Conservation (phyloP, 1,140 invertebrate species). For the Aphis craccivora region DNA sequence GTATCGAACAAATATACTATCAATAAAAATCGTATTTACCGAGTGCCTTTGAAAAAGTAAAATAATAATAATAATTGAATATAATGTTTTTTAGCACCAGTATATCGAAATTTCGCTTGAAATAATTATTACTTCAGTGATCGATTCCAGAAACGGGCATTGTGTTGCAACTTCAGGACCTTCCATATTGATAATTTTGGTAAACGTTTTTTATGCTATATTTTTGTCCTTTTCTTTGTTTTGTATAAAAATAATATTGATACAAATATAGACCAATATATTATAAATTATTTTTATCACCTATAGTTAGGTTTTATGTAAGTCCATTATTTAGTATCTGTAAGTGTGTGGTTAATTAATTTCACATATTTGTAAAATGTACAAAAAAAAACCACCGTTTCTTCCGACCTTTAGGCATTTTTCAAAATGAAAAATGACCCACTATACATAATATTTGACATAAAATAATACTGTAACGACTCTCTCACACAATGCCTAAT, state of each 20-base stretch:
- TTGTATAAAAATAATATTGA: background rate
- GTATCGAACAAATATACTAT: no score
- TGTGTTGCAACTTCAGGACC: background rate
- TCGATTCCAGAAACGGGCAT: background rate
- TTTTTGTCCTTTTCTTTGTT: background rate
- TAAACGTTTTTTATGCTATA: background rate
- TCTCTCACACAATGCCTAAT: background rate
- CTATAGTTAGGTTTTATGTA: constrained; percentile 3
- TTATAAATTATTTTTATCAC: background rate
- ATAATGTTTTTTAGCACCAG: background rate
- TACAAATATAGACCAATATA: background rate
- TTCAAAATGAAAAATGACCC: background rate
- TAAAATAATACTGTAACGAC: background rate
- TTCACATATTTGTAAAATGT: background rate
- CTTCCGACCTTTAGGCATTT: background rate
- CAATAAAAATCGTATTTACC: no score
- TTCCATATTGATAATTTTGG: background rate
- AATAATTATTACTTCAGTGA: background rate
- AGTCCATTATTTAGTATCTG: background rate
- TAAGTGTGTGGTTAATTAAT: background rate
- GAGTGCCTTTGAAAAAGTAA: no score
- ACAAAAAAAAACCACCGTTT: background rate
- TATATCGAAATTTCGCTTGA: background rate
- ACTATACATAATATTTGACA: background rate
- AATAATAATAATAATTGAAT: background rate